These are phyloP conservation scores for Harlomillsia oculata DNA, from an alignment of 1,140 invertebrate species.

Conservation along the genomic window DNA sequence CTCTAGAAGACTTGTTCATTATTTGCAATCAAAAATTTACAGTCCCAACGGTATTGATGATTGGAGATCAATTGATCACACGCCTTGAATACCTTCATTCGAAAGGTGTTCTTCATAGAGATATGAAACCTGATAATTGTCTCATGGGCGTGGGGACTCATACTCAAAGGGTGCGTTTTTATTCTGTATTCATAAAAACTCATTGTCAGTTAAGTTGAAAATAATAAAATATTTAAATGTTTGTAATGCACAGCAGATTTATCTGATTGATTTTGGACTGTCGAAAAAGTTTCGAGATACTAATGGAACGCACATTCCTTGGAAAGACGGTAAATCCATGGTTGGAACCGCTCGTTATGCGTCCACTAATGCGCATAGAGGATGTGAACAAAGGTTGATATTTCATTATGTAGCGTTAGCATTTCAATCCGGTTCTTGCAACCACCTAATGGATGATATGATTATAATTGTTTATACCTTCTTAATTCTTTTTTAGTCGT, in stretches of 20 bases:
- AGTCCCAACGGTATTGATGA: conserved; percentile 93
- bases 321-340: conserved; percentile 55
- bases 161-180: conserved; percentile 42
- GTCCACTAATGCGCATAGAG: conserved; percentile 53
- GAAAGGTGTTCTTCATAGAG: conserved; percentile 92
- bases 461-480: not conserved
- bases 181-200: not conserved
- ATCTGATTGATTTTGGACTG: conserved; percentile 57
- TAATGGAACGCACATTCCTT: conserved; percentile 50
- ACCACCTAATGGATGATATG: not conserved
- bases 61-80: conserved; percentile 83
- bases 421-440: not conserved
- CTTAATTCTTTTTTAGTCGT: conserved; percentile 39
- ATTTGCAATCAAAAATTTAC: conserved; percentile 91
- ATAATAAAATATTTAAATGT: not conserved
- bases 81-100: conserved; percentile 89
- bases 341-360: conserved; percentile 57
- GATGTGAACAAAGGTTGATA: conserved; percentile 37
- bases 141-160: conserved; percentile 83
- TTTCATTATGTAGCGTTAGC: not conserved
- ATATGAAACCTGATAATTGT: conserved; percentile 95
- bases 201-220: too few species aligned
- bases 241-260: too few species aligned
- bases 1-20: conserved; percentile 91
- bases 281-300: conserved; percentile 56